Evolutionary conservation across 2,113 vertebrate species (phyloP).

Genomic region (Lycaon pictus): DNA sequence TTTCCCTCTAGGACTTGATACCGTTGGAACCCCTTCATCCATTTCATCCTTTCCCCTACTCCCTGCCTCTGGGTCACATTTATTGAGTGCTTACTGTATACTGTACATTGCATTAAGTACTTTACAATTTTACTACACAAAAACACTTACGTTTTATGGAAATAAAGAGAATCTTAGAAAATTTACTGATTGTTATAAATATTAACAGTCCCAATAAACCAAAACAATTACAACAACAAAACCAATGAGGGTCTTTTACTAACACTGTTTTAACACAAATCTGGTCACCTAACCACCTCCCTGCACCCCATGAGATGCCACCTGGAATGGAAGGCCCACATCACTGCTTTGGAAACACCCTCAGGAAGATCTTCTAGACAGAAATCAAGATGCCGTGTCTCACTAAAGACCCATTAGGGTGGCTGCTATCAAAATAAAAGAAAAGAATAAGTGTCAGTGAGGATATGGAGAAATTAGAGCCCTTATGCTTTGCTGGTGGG

Average conservation of each 20-base stretch:
- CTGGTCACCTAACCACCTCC: fast-evolving
- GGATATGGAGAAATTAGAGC: background rate
- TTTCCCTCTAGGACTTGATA: background rate
- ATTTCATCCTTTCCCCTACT: background rate
- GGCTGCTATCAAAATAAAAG: background rate
- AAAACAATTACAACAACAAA: background rate
- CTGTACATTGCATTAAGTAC: background rate
- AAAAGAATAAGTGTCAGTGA: background rate
- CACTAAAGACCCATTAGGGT: too few relatives aligned
- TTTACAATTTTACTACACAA: background rate
- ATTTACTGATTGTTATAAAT: background rate
- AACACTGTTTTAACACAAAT: background rate
- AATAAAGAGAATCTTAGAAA: background rate
- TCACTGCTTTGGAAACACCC: background rate
- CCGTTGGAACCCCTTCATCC: background rate
- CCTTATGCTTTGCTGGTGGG: background rate
- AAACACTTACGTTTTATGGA: background rate
- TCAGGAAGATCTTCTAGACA: background rate
- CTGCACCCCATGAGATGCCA: background rate
- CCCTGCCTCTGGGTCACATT: background rate
- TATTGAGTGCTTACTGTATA: background rate
- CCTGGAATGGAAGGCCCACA: too few relatives aligned
- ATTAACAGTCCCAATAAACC: background rate
- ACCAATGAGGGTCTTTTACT: background rate
- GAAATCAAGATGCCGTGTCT: background rate